A percentile compares a stretch with the other conserved stretches of the same genome.
phyloP scores from a whole-genome alignment of 2,888 invertebrate genomes.

The Acanthosepion esculentum region DNA sequence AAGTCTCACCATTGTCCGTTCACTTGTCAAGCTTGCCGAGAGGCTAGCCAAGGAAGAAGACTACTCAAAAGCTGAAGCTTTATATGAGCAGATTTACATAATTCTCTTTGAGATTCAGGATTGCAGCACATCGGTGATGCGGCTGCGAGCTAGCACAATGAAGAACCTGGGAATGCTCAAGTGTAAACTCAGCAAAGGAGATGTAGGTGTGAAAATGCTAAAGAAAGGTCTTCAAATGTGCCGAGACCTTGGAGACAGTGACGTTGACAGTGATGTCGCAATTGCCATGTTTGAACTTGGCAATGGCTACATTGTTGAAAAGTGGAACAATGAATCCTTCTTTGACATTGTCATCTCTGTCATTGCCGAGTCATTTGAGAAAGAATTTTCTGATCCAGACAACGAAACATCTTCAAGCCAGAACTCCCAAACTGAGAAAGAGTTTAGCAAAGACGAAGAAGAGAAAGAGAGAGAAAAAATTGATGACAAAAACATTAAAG shows the following conservation, averaged over 20 bases:
- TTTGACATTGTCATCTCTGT: conserved; percentile 69
- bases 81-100: conserved; percentile 67
- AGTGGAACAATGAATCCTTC: conserved; percentile 67
- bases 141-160: conserved; percentile 67
- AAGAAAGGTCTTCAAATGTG: conserved; percentile 69
- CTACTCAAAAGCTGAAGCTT: conserved; percentile 64
- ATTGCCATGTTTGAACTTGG: conserved; percentile 71
- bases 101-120: conserved; percentile 70
- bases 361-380: conserved; percentile 69
- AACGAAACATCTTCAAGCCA: conserved; percentile 52
- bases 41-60: conserved; percentile 65
- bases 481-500: conserved; percentile 66
- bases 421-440: conserved; percentile 59
- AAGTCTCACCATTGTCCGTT: conserved; percentile 65
- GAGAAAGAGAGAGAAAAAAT: conserved; percentile 50
- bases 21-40: conserved; percentile 64
- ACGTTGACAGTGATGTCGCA: conserved; percentile 67
- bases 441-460: conserved; percentile 55
- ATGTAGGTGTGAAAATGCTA: conserved; percentile 68
- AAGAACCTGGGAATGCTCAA: conserved; percentile 70
- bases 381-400: conserved; percentile 63
- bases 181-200: conserved; percentile 68
- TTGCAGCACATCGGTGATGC: conserved; percentile 65
- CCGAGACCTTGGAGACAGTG: conserved; percentile 65
- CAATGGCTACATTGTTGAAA: conserved; percentile 69